Evolutionary conservation across 2,113 vertebrate species (phyloP).

Genomic region (Saiga tatarica): DNA sequence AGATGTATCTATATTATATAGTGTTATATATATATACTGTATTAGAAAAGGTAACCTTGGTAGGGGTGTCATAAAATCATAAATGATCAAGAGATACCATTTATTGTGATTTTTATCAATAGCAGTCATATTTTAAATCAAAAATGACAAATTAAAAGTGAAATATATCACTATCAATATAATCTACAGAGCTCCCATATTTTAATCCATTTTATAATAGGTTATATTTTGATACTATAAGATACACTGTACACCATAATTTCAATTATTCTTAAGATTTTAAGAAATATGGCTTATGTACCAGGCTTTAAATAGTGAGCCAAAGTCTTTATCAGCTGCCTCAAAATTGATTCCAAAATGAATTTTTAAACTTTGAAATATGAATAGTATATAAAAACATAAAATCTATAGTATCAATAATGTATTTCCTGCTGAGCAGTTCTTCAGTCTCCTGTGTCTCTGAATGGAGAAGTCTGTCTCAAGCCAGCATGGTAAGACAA

Average conservation of each 20-base stretch:
- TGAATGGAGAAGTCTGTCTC: constrained; percentile 29
- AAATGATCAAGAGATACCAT: constrained; percentile 64
- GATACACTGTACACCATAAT: neutral
- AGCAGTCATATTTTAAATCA: constrained; percentile 69
- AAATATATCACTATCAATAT: constrained; percentile 61
- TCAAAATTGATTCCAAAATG: constrained; percentile 7
- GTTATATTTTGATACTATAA: constrained; percentile 41
- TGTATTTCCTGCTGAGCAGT: neutral
- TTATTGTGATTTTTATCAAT: constrained; percentile 74
- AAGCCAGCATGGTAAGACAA: constrained; percentile 82
- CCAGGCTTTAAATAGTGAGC: neutral
- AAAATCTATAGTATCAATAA: neutral
- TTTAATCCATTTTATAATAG: constrained; percentile 42
- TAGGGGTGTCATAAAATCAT: constrained; percentile 7
- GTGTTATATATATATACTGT: neutral
- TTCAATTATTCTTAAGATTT: constrained; percentile 52
- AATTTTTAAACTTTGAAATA: constrained; percentile 32
- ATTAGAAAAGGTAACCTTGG: neutral
- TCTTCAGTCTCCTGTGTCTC: neutral
- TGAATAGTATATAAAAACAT: constrained; percentile 7
- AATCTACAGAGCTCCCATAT: neutral
- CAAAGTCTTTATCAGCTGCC: constrained; percentile 32
- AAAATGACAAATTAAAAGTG: constrained; percentile 70
- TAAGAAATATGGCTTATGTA: constrained; percentile 62
- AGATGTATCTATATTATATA: neutral